Base-by-base conservation (phyloP, 2,888 invertebrate species). In the Stenodera caucasica region DNA sequence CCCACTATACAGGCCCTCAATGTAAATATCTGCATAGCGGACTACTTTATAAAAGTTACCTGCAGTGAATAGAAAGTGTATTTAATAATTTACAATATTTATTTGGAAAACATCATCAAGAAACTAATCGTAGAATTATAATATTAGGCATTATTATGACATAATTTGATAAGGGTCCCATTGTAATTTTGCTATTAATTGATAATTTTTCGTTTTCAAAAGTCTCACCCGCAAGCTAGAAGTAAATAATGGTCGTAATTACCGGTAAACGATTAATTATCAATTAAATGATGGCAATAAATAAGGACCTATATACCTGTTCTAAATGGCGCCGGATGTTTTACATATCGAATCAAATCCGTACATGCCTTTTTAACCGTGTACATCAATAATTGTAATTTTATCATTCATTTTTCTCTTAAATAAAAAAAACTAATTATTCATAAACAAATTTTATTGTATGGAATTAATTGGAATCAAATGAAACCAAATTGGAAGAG, bases 261-360 rank as follows among this genome's bases (percentile, higher is more conserved):
- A 75, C 71, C 68, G 62, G 68, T 69, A 71, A 76, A 74, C 75
- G 72, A 77, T 76, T 77, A 77, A 77, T 76, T 77, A 76, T 74
- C 71, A 76, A 75, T 75, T 75, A 75, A 75, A 76, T 69, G 72
- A 70, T 66, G 68, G 74, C 62, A 70, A 76, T 77, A 76, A 76
- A 75, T 76, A 76, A 75, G 65, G 67, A 66, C 68, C 68, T 66
- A 70, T 67, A 66, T 67, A 68, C 66, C 57, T 62, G 61, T 64
- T 64, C 49, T 64, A 58, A 58, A 65, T 68, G 70, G 70, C 70
- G 72, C 72, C 71, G 68, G 67, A 70, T 69, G 70, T 65, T 67
- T 68, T 68, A 68, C 67, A 68, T 69, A 69, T 69, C 63, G 62
- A 68, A 63, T 62, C 62, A 67, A 67, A 58, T 67, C 56, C 58